Base-by-base conservation (phyloP, 2,113 vertebrate species). In the Ammodytes marinus region DNA sequence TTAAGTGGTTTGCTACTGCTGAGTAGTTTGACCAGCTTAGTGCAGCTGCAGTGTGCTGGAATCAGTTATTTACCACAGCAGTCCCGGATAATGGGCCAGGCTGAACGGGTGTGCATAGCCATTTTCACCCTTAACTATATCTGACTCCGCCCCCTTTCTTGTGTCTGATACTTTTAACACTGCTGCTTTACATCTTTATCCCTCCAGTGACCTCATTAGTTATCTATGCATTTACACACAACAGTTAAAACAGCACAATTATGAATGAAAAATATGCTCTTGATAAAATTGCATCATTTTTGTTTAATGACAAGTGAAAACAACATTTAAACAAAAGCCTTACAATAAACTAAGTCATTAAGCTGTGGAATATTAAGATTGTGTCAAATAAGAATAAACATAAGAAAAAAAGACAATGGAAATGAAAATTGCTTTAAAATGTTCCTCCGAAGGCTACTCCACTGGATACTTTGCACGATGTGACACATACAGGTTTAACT, bases 251-350 rank as follows among this genome's bases (percentile, higher is more conserved):
- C 11, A 45, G 8, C 8, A n/a, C n/a, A n/a, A n/a, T 13, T 39
- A 12, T 39, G 10, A 27, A 69, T 45, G 6, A 83, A 50, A 15
- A 46, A 65, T 9, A 49, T 50, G 35, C 19, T 72, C 53, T 58
- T 79, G 82, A 84, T 71, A 77, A 86, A 86, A 72, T 17, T 17
- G 35, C 19, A 46, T 76, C 40, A 50, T 75, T 92, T 93, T 94
- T n/a, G n/a, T n/a, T n/a, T n/a, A 92, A 93, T 93, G 75, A 88
- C 64, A 85, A 69, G 14, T 81, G 50, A 86, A 90, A 90, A 84
- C 57, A 89, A 79, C 61, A 86, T 87, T 78, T 10, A 91, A 92
- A 89, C n/a, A 46, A 84, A 91, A 85, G 47, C 8, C 37, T 55
- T 55, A 88, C 35, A 89, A 78, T 85, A 85, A 92, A 85, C 70